These are phyloP conservation scores for Dinothrombium tinctorium DNA, from an alignment of 1,140 invertebrate species.

Conservation along the genomic window DNA sequence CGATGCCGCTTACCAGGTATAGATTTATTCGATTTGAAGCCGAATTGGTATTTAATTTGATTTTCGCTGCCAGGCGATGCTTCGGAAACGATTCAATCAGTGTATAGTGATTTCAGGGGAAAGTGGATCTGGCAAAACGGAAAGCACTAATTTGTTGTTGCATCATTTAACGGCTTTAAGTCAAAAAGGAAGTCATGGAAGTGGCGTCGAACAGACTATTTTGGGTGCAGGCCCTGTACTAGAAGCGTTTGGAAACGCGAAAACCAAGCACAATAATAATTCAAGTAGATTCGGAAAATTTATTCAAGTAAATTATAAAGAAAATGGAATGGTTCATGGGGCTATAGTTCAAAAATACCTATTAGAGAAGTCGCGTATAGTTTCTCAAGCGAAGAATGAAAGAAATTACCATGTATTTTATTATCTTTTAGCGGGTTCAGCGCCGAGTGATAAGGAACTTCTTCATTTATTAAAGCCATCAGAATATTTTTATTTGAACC, in stretches of 20 bases:
- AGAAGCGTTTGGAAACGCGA: conserved; percentile 90
- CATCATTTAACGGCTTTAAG: conserved; percentile 83
- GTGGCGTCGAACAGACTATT: conserved; percentile 84
- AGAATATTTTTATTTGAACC: conserved; percentile 16
- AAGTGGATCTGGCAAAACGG: conserved; percentile 59
- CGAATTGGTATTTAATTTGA: neutral
- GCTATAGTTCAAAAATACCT: conserved; percentile 92
- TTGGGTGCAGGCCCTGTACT: conserved; percentile 80
- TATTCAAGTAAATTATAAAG: conserved; percentile 88
- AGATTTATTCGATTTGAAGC: neutral
- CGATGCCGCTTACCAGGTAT: conserved; percentile 80
- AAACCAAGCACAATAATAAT: conserved; percentile 81
- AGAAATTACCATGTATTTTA: conserved; percentile 96
- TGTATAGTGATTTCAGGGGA: conserved; percentile 85
- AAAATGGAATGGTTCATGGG: conserved; percentile 91
- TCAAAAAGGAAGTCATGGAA: conserved; percentile 78
- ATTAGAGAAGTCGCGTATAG: conserved; percentile 82
- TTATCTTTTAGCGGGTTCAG: conserved; percentile 56
- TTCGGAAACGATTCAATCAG: conserved; percentile 35
- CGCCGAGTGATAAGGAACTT: conserved; percentile 9
- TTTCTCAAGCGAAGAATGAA: conserved; percentile 71
- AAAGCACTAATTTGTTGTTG: conserved; percentile 76
- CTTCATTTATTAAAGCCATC: conserved; percentile 17
- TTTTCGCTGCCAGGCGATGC: conserved; percentile 63
- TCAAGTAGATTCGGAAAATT: conserved; percentile 90